phyloP scores from a whole-genome alignment of 2,113 vertebrate species.

The Arenaria interpres region DNA sequence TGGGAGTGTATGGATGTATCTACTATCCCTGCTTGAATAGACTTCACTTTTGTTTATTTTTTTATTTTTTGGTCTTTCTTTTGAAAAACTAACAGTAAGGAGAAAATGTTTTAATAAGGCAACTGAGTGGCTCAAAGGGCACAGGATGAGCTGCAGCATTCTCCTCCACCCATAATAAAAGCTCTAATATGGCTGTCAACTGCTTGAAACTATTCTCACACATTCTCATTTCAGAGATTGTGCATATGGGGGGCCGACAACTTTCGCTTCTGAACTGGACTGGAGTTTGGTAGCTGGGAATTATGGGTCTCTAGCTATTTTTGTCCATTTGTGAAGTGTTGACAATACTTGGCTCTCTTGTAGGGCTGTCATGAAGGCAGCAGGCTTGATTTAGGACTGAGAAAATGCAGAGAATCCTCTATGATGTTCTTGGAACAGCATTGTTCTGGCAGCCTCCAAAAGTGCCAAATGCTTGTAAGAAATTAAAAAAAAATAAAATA shows the following conservation, averaged over 20 bases:
- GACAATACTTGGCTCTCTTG: neutral
- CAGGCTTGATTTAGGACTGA: neutral
- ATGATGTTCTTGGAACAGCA: neutral
- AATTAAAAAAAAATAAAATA: neutral
- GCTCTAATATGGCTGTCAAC: neutral
- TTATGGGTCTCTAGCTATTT: neutral
- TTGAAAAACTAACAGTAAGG: neutral
- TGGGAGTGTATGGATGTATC: neutral
- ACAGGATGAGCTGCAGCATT: neutral
- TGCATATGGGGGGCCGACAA: neutral
- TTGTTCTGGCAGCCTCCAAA: neutral
- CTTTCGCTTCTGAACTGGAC: neutral
- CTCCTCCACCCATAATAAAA: neutral
- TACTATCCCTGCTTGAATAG: neutral
- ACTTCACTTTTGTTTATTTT: neutral
- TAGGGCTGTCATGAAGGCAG: neutral
- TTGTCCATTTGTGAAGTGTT: neutral
- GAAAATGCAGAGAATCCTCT: neutral
- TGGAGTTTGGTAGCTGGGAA: neutral
- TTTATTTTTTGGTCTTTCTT: neutral
- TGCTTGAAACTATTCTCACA: neutral
- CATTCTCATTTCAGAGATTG: neutral
- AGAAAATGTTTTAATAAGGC: neutral
- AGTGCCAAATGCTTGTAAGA: neutral
- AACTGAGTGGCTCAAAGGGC: neutral